Evolutionary conservation across 2,113 vertebrate species (phyloP).

Genomic region (Hypanus sabinus): DNA sequence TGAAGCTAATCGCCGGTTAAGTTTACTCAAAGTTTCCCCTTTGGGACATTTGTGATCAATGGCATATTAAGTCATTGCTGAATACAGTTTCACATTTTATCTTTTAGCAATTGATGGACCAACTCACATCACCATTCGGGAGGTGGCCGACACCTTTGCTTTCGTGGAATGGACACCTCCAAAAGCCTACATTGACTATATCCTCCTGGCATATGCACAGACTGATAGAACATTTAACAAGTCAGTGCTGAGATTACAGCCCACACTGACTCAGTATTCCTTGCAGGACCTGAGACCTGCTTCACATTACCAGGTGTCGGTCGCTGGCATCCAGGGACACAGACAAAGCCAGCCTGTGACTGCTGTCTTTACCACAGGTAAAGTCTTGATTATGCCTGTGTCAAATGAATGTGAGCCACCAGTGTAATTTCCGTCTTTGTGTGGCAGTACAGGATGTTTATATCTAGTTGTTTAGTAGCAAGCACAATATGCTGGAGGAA

Average conservation of each 20-base stretch:
- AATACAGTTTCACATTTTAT: neutral
- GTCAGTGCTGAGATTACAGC: slow-evolving; percentile 86
- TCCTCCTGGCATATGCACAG: slow-evolving; percentile 79
- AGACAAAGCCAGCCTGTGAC: slow-evolving; percentile 72
- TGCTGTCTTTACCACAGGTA: slow-evolving; percentile 83
- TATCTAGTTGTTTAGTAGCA: too few species aligned
- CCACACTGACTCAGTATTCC: slow-evolving; percentile 89
- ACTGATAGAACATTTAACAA: slow-evolving; percentile 70
- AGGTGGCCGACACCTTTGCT: slow-evolving; percentile 86
- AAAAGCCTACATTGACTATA: slow-evolving; percentile 81
- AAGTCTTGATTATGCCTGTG: slow-evolving; percentile 39
- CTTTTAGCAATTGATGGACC: slow-evolving; percentile 82
- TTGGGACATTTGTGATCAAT: neutral
- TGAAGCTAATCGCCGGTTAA: neutral
- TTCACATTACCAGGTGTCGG: slow-evolving; percentile 70
- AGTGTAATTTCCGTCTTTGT: too few species aligned
- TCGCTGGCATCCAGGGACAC: slow-evolving; percentile 71
- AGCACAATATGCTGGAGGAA: too few species aligned
- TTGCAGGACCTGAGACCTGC: slow-evolving; percentile 85
- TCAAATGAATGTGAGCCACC: too few species aligned
- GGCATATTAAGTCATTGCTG: neutral
- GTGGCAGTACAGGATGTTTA: too few species aligned
- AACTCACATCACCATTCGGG: slow-evolving; percentile 78
- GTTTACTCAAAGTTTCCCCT: neutral
- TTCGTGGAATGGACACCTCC: slow-evolving; percentile 90